Conservation (phyloP, 2,888 invertebrate genomes). For the Deilephila elpenor region DNA sequence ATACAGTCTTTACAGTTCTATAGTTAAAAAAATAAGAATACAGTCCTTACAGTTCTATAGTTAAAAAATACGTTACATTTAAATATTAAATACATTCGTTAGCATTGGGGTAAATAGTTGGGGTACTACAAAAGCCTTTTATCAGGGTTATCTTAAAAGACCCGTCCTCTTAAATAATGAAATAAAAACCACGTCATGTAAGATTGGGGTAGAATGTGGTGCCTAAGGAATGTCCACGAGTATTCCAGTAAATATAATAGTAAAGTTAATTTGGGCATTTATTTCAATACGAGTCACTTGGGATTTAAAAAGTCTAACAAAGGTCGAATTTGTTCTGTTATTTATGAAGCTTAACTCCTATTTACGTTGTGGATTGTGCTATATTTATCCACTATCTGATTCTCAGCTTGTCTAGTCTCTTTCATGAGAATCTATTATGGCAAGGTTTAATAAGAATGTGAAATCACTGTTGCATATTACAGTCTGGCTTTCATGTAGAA, state of each 20-base stretch:
- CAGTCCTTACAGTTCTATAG: no score
- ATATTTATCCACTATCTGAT: background rate
- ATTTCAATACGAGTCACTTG: background rate
- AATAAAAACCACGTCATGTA: background rate
- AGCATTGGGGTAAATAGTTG: no score
- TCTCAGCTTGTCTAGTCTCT: background rate
- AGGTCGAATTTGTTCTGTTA: constrained; percentile 5
- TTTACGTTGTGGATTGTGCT: background rate
- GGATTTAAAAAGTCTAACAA: constrained; percentile 17
- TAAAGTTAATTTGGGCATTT: constrained; percentile 7
- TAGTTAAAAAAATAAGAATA: no score
- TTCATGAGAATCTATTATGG: background rate
- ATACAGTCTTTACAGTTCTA: no score
- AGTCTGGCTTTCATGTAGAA: no score
- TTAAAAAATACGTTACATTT: no score
- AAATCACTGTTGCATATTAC: no score
- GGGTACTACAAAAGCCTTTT: no score
- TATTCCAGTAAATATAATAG: background rate
- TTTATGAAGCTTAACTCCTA: background rate
- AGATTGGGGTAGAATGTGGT: background rate
- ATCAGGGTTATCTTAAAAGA: background rate
- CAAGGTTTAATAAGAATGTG: no score
- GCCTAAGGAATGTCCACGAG: background rate
- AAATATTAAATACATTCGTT: no score
- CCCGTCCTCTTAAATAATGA: background rate